A percentile compares a stretch with the other conserved stretches of the same genome.
phyloP scores from a whole-genome alignment of 2,888 invertebrate species.

The Drosophila demipolita region DNA sequence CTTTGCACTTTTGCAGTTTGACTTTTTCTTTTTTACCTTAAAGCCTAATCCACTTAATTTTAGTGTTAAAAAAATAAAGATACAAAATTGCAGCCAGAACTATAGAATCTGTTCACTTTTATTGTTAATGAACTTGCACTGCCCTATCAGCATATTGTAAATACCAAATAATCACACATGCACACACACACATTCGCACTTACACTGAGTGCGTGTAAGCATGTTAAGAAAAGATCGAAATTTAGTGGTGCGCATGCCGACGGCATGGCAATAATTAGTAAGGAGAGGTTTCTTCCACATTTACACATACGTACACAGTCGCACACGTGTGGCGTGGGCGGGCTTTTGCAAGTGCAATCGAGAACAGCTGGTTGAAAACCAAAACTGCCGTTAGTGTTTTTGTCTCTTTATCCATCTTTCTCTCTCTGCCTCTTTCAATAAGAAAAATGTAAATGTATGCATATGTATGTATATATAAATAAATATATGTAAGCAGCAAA shows the following conservation, averaged over 20 bases:
- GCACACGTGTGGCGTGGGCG: slow-evolving; percentile 10
- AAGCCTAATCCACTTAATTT: neutral
- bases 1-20: neutral
- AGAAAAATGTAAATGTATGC: slow-evolving; percentile 4
- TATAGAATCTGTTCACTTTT: neutral
- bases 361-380: slow-evolving; percentile 47
- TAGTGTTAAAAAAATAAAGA: neutral
- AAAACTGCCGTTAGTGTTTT: slow-evolving; percentile 36
- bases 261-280: slow-evolving; percentile 27
- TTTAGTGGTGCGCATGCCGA: slow-evolving; percentile 20
- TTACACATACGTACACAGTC: neutral
- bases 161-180: neutral
- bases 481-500: slow-evolving; percentile 1
- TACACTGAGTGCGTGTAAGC: too few relatives aligned
- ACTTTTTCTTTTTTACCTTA: neutral
- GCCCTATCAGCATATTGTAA: slow-evolving; percentile 15
- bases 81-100: neutral
- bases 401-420: neutral
- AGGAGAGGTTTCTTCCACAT: slow-evolving; percentile 19
- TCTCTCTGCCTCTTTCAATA: slow-evolving; percentile 16
- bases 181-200: neutral
- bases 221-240: neutral
- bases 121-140: slow-evolving; percentile 41
- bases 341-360: slow-evolving; percentile 29
- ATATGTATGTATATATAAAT: neutral